phyloP scores from a whole-genome alignment of 2,888 invertebrate genomes.

The Diogma glabrata region DNA sequence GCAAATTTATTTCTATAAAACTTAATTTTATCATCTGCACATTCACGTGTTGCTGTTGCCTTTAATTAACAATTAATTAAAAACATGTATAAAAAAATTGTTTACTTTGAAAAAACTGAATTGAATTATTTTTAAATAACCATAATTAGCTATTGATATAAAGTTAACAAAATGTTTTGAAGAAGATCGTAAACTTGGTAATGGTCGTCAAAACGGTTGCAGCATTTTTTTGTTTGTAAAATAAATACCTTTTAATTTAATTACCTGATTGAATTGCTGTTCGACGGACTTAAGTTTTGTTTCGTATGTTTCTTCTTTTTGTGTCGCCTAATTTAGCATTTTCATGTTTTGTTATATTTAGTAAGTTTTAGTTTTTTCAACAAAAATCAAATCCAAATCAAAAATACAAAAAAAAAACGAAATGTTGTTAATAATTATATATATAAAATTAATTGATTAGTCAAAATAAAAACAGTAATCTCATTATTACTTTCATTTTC shows the following conservation, averaged over 20 bases:
- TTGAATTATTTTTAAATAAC: too few species aligned
- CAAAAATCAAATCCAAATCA: constrained; percentile 6
- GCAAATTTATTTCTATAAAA: constrained; percentile 58
- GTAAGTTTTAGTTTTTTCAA: constrained; percentile 8
- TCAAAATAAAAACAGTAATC: too few species aligned
- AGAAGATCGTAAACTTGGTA: background rate
- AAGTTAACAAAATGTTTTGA: too few species aligned
- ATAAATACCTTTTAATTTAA: too few species aligned
- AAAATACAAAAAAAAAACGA: constrained; percentile 5
- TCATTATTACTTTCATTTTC: too few species aligned
- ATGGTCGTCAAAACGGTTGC: background rate
- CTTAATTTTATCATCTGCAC: constrained; percentile 63
- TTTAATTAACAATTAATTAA: constrained; percentile 23
- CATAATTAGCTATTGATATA: too few species aligned
- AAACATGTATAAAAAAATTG: background rate
- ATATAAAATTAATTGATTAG: too few species aligned
- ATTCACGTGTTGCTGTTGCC: constrained; percentile 60
- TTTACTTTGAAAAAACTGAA: too few species aligned
- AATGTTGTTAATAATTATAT: too few species aligned
- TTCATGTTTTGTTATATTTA: constrained; percentile 1
- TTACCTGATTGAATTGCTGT: constrained; percentile 88
- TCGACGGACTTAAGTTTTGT: constrained; percentile 82
- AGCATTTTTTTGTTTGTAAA: constrained; percentile 1
- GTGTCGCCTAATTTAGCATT: constrained; percentile 60
- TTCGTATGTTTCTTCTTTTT: constrained; percentile 90